A percentile compares a stretch with the other conserved stretches of the same genome.
phyloP scores from a whole-genome alignment of 2,113 vertebrate species.

The Callionymus lyra region DNA sequence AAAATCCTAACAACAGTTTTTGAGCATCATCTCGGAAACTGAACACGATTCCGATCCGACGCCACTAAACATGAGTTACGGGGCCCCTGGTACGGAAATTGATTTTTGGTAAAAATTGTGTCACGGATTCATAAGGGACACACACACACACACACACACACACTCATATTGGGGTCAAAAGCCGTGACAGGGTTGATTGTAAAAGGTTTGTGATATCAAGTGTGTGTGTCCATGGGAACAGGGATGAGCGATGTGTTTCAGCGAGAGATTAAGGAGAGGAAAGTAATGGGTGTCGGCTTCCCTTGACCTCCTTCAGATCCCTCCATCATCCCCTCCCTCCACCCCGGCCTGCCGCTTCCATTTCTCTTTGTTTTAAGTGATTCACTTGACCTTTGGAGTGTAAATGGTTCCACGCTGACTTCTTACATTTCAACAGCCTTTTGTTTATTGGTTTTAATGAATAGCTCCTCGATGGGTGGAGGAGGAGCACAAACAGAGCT shows the following conservation, averaged over 20 bases:
- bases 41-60: no score
- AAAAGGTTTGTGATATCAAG: constrained; percentile 16
- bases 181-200: constrained; percentile 29
- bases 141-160: neutral
- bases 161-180: constrained; percentile 15
- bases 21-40: no score
- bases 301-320: constrained; percentile 42
- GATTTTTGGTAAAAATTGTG: constrained; percentile 16
- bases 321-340: constrained; percentile 25
- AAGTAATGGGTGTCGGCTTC: constrained; percentile 47
- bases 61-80: no score
- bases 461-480: no score
- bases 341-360: neutral
- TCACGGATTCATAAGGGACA: constrained; percentile 3
- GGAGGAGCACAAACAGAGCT: no score
- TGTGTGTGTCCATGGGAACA: constrained; percentile 10
- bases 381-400: no score
- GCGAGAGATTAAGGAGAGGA: constrained; percentile 35
- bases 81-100: constrained; percentile 6
- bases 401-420: no score
- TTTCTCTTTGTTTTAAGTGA: neutral
- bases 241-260: constrained; percentile 27
- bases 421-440: no score
- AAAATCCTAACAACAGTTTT: no score
- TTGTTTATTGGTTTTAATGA: no score